Conservation (phyloP, 2,888 invertebrate species). For the Lepidocyrtinus sp. region DNA sequence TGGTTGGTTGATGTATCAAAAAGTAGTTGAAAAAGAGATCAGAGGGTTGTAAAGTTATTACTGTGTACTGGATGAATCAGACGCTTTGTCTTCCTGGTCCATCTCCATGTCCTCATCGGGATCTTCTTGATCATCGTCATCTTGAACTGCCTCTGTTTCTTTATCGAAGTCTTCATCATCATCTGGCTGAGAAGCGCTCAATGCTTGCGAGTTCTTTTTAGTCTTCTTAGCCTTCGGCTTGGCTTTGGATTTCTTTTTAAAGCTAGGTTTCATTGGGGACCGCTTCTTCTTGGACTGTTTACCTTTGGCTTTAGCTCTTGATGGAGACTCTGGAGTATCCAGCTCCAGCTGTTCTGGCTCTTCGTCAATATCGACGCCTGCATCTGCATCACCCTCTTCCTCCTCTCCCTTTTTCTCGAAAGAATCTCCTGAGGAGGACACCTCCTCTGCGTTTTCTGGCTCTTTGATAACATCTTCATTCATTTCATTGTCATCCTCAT, state of each 20-base stretch:
- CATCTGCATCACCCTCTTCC: neutral
- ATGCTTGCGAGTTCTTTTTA: neutral
- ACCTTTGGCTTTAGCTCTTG: constrained; percentile 15
- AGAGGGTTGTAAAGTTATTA: neutral
- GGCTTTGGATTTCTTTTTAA: constrained; percentile 32
- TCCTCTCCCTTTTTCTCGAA: constrained; percentile 7
- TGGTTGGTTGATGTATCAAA: neutral
- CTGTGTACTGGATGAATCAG: neutral
- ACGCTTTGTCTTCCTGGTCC: neutral
- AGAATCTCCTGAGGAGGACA: neutral
- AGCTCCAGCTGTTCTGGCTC: constrained; percentile 8
- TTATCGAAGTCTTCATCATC: neutral
- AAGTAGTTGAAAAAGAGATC: constrained; percentile 9
- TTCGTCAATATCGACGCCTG: constrained; percentile 21
- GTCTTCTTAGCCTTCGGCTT: constrained; percentile 21
- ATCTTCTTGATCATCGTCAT: neutral
- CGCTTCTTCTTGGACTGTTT: neutral
- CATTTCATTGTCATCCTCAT: constrained; percentile 20
- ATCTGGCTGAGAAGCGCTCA: neutral
- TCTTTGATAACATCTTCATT: neutral
- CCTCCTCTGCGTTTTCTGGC: constrained; percentile 21
- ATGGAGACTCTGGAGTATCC: neutral
- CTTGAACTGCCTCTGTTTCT: neutral
- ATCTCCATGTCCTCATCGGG: neutral
- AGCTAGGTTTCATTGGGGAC: constrained; percentile 16